Base-by-base conservation (phyloP, 2,888 invertebrate genomes). In the Corbicula japonica region DNA sequence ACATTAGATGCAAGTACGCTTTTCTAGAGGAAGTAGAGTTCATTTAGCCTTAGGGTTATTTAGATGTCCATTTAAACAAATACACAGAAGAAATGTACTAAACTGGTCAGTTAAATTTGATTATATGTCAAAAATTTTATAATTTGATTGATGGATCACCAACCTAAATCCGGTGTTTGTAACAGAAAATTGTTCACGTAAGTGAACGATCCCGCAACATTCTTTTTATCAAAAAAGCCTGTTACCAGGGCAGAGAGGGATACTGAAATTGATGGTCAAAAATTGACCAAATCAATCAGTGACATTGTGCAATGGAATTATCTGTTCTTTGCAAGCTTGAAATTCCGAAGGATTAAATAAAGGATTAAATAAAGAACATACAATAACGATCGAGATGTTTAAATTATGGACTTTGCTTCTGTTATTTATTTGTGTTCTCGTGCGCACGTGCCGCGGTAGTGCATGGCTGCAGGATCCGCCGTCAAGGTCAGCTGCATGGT, bases 401-500 rank as follows among this genome's bases (percentile, higher is more conserved):
- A 58, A 58, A 35, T 8, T 35, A 35, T 58, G 58, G 58, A 35
- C 38, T 4, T 23, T 58, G 38, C 21, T 58, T 35, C 30, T 66
- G 41, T 54, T 52, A 18, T 54, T 52, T 35, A 35, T 66, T 23
- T 52, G 18, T 15, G 54, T 30, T 21, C 41, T 35, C 30, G 54
- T 54, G 54, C 41, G 41, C 66, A 66, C 41, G 66, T 66, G 66
- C 15, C 4, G n/a, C 4, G 80, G 77, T 10, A 78, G 75, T 58
- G 77, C 75, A 5, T 83, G 80, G 80, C n/a, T 83, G 23, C 75
- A 80, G 38, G 83, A 83, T 62, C 86, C 86, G 0, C 84, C 86
- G 2, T 77, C 77, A 21, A 73, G 86, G 18, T 80, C 83, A 0
- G 81, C 86, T 1, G 72, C 78, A 15, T 86, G 83, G 83, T 77